phyloP scores from a whole-genome alignment of 2,888 invertebrate genomes.

The Tenthredo amoena region DNA sequence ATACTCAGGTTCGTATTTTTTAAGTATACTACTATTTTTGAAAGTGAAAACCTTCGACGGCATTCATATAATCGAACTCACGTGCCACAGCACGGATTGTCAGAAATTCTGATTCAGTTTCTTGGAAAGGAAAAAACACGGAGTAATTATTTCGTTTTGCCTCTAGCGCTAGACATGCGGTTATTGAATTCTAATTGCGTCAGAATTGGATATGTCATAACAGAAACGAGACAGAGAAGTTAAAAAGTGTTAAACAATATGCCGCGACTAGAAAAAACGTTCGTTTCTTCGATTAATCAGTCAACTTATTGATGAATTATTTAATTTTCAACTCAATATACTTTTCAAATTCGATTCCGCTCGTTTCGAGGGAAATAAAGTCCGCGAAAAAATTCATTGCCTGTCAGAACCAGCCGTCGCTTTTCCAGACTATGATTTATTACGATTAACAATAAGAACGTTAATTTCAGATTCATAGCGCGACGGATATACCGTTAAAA shows the following conservation, averaged over 20 bases:
- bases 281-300: not conserved
- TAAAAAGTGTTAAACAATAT: not conserved
- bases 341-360: not conserved
- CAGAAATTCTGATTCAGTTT: slow-evolving; percentile 33
- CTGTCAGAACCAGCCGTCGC: not conserved
- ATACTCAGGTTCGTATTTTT: slow-evolving; percentile 84
- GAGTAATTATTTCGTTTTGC: not conserved
- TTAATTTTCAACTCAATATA: not conserved
- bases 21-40: not conserved
- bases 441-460: not conserved
- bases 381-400: not conserved
- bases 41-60: not conserved
- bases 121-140: slow-evolving; percentile 16
- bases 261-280: not conserved
- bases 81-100: not conserved
- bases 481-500: not conserved
- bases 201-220: not conserved
- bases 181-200: not conserved
- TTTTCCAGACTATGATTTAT: not conserved
- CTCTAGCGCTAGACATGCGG: not conserved
- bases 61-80: not conserved
- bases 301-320: not conserved
- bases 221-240: not conserved
- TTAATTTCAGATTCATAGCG: slow-evolving; percentile 10
- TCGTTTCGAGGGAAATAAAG: not conserved